These are phyloP conservation scores for Indri indri DNA, from an alignment of 2,113 vertebrate genomes.

Conservation along the genomic window DNA sequence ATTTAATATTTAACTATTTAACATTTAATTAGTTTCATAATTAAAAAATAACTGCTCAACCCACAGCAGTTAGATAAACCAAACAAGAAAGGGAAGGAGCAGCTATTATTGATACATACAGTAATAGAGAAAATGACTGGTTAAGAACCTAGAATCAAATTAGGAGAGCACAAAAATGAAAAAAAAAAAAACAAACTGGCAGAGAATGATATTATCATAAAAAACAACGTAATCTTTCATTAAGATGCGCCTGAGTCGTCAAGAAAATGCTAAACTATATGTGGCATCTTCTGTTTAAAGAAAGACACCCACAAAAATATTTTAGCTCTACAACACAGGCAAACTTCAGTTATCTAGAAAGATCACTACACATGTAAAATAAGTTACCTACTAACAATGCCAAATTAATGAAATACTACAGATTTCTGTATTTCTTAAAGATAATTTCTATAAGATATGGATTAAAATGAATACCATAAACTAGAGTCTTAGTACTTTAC, in stretches of 20 bases:
- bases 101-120: background rate
- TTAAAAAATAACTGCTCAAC: too few relatives aligned
- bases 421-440: constrained; percentile 27
- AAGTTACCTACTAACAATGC: background rate
- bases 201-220: background rate
- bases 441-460: background rate
- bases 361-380: constrained; percentile 7
- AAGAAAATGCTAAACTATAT: background rate
- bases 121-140: background rate
- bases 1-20: constrained; percentile 20
- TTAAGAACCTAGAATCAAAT: constrained; percentile 12
- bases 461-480: constrained; percentile 33
- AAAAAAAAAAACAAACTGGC: background rate
- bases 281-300: constrained; percentile 21
- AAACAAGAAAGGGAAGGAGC: constrained; percentile 12
- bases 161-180: background rate
- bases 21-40: too few relatives aligned
- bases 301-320: background rate
- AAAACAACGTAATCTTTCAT: background rate
- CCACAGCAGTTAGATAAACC: background rate
- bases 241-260: background rate
- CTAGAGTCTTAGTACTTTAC: background rate
- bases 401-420: constrained; percentile 37
- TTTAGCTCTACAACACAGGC: constrained; percentile 10
- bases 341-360: constrained; percentile 10